Evolutionary conservation across 2,797 vertebrate species (phyloP), one percentile per base, ranked within the genome.

Genomic region (Neosilurus hyrtlii): DNA sequence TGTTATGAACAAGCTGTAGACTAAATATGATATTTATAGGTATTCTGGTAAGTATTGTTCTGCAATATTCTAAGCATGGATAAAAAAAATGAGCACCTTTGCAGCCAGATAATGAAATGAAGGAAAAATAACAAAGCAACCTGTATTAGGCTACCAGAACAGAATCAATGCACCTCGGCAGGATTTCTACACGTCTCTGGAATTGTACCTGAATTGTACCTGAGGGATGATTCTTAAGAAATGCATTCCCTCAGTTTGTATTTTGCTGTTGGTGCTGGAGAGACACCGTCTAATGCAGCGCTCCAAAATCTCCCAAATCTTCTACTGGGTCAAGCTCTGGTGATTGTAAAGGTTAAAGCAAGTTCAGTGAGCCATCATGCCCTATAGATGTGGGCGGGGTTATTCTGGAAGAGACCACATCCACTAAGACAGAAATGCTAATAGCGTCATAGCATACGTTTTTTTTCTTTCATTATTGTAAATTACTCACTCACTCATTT

Each of bases 21-120:
- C 71, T 20, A 52, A 54, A 72, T 26, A 54, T 52, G 14, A 72
- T 74, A 74, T 74, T 74, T 56, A 74, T 30, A 54, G 70, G 14
- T 24, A 56, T 74, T 56, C 71, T 30, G 10, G 71, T 74, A 74
- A 30, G 71, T 56, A 57, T 56, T 30, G 52, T 9, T 20, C 15
- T 74, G 54, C 52, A 74, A 30, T 35, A 74, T 15, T 56, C 16
- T 11, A 30, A 56, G 71, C 52, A 35, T 56, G 9, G 35, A 30
- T 16, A 8, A 20, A 16, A 68, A 43, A n/a, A 73, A 10, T 71
- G 37, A 71, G 51, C 51, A 52, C 16, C 9, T 56, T 56, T 74
- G 24, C n/a, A 30, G 24, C 16, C 9, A 43, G 37, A n/a, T 72
- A 54, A 52, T 26, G 54, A 15, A 72, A 52, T 9, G 16, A 72